These are phyloP conservation scores for Beris chalybata DNA, from an alignment of 2,888 invertebrate genomes.

Conservation along the genomic window DNA sequence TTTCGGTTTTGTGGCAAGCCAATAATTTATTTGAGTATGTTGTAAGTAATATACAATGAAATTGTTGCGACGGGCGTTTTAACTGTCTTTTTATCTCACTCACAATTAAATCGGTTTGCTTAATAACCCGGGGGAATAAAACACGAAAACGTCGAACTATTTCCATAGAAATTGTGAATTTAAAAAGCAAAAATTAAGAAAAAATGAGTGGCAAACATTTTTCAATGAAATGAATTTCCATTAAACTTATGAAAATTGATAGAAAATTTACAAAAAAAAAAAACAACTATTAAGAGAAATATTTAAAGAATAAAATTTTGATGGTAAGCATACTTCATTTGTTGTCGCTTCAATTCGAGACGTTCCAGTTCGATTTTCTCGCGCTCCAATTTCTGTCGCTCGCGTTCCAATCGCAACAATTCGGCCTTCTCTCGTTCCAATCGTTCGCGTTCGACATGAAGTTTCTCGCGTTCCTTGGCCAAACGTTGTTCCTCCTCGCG, in stretches of 20 bases:
- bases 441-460: slow-evolving; percentile 81
- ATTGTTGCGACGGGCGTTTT: too few species aligned
- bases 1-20: background rate
- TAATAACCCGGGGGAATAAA: too few species aligned
- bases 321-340: slow-evolving; percentile 63
- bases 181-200: too few species aligned
- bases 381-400: slow-evolving; percentile 75
- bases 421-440: slow-evolving; percentile 88
- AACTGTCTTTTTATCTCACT: too few species aligned
- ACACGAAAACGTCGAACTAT: too few species aligned
- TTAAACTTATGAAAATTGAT: too few species aligned
- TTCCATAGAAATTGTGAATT: too few species aligned
- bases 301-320: slow-evolving; percentile 21
- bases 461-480: slow-evolving; percentile 77
- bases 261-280: slow-evolving; percentile 10
- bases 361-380: slow-evolving; percentile 78
- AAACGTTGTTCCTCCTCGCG: slow-evolving; percentile 82
- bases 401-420: slow-evolving; percentile 78
- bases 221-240: too few species aligned
- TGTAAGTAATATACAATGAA: too few species aligned
- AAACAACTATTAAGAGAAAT: slow-evolving; percentile 12
- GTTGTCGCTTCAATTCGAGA: slow-evolving; percentile 79
- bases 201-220: too few species aligned
- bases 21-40: background rate
- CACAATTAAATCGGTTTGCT: too few species aligned